These are phyloP conservation scores for Syrista parreyssii DNA, from an alignment of 2,888 invertebrate species.

Conservation along the genomic window DNA sequence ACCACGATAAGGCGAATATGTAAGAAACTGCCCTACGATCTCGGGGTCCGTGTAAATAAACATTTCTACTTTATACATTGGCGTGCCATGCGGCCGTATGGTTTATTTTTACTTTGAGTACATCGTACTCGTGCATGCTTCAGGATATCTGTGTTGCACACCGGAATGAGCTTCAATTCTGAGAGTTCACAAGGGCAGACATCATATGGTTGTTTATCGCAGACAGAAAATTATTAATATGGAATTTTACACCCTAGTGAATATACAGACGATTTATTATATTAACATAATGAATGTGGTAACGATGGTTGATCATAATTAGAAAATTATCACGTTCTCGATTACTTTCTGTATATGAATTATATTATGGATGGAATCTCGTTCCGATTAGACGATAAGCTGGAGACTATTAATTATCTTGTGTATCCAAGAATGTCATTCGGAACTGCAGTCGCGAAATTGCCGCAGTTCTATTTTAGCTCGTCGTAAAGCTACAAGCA, in stretches of 20 bases:
- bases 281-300: not conserved
- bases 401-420: not conserved
- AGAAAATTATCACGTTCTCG: not conserved
- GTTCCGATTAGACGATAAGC: not conserved
- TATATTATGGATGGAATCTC: not conserved
- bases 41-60: not conserved
- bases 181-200: not conserved
- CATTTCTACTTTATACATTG: not conserved
- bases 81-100: not conserved
- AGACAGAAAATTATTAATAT: not conserved
- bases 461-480: slow-evolving; percentile 47
- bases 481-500: slow-evolving; percentile 58
- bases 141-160: not conserved
- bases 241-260: not conserved
- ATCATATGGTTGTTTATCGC: not conserved
- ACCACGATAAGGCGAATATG: slow-evolving; percentile 2
- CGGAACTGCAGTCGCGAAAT: slow-evolving; percentile 8
- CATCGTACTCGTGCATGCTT: not conserved
- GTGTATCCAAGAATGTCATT: not conserved
- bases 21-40: not conserved
- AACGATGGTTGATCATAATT: not conserved
- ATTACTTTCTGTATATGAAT: not conserved
- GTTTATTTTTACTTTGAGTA: not conserved
- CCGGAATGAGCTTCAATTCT: not conserved
- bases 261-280: not conserved